Evolutionary conservation across 1,140 invertebrate species (phyloP).

Genomic region (Heliothis subflexa): DNA sequence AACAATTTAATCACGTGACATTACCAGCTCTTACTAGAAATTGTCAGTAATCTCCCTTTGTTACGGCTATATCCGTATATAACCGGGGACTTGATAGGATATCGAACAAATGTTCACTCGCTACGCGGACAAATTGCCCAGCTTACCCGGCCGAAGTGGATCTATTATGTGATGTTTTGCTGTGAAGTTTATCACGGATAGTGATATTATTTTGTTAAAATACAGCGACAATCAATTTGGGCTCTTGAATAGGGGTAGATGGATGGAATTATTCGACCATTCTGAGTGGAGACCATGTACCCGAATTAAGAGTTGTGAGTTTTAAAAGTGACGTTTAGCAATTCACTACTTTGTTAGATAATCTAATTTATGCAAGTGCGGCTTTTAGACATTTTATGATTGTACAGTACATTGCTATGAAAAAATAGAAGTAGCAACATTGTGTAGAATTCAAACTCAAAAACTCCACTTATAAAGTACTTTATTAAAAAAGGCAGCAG

Average conservation of each 20-base stretch:
- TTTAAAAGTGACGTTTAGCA: too few species aligned
- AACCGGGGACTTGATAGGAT: slow-evolving; percentile 47
- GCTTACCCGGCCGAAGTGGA: slow-evolving; percentile 45
- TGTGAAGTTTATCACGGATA: slow-evolving; percentile 35
- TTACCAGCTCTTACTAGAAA: slow-evolving; percentile 38
- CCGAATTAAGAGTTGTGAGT: too few species aligned
- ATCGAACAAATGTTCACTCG: slow-evolving; percentile 47
- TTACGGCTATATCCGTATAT: slow-evolving; percentile 46
- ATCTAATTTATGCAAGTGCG: too few species aligned
- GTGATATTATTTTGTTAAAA: slow-evolving; percentile 43
- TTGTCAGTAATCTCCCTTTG: slow-evolving; percentile 48
- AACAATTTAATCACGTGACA: slow-evolving; percentile 34
- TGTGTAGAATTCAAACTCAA: too few species aligned
- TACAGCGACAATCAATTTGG: neutral
- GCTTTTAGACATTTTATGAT: too few species aligned
- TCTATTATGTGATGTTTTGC: slow-evolving; percentile 49
- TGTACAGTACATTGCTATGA: too few species aligned
- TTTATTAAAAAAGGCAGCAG: neutral
- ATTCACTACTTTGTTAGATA: too few species aligned
- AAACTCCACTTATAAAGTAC: too few species aligned
- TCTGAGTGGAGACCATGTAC: too few species aligned
- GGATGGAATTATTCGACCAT: neutral
- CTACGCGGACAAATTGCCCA: slow-evolving; percentile 43
- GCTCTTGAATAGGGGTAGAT: slow-evolving; percentile 8
- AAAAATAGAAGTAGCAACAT: too few species aligned